Conservation (phyloP, 1,140 invertebrate species). For the Sitobion miscanthi region DNA sequence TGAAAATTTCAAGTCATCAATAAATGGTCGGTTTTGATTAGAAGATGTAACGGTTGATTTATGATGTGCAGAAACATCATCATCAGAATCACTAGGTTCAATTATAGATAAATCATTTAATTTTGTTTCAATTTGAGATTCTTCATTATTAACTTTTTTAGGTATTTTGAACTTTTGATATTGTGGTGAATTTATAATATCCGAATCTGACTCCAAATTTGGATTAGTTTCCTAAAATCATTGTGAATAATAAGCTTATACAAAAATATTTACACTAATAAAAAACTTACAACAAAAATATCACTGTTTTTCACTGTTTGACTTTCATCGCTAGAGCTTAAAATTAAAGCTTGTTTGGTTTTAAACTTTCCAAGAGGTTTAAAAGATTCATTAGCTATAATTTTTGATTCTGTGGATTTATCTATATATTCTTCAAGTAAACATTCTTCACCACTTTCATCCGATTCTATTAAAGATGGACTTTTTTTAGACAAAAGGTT, state of each 20-base stretch:
- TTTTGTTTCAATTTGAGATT: not conserved
- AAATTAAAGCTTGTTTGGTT: not conserved
- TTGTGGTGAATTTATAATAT: slow-evolving; percentile 44
- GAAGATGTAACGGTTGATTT: slow-evolving; percentile 45
- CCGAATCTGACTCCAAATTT: slow-evolving; percentile 17
- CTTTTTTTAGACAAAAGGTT: not conserved
- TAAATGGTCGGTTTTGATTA: slow-evolving; percentile 19
- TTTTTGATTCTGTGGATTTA: not conserved
- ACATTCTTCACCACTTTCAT: not conserved
- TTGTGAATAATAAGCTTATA: not conserved
- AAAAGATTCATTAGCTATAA: not conserved
- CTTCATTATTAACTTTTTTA: not conserved
- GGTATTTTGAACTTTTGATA: not conserved
- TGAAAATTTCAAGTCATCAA: not conserved
- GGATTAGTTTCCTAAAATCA: slow-evolving; percentile 1
- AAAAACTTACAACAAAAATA: not conserved
- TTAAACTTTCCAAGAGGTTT: not conserved
- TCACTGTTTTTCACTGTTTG: not conserved
- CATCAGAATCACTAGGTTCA: slow-evolving; percentile 35
- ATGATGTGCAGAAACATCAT: not conserved
- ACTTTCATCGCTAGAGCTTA: slow-evolving; percentile 18
- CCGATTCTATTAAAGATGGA: not conserved
- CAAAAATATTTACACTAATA: not conserved
- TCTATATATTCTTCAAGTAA: not conserved
- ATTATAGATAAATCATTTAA: slow-evolving; percentile 39